These are phyloP conservation scores for Oryzias celebensis DNA, from an alignment of 2,113 vertebrate species.

Conservation along the genomic window DNA sequence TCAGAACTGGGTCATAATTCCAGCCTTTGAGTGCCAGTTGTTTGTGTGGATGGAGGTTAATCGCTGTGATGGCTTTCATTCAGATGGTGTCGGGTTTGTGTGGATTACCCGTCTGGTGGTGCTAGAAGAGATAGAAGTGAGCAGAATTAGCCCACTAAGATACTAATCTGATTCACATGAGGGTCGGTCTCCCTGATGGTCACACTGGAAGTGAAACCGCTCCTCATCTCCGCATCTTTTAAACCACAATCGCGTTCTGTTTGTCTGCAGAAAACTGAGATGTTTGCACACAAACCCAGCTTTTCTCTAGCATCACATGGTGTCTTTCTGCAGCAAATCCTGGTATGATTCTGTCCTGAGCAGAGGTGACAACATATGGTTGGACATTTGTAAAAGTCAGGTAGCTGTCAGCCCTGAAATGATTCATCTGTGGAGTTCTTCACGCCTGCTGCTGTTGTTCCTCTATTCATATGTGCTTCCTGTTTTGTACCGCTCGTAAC, in stretches of 20 bases:
- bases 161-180: constrained; percentile 67
- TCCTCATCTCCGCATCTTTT: constrained; percentile 24
- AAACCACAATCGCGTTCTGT: constrained; percentile 3
- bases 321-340: neutral
- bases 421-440: constrained; percentile 40
- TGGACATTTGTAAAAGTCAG: constrained; percentile 4
- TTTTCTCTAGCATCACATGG: neutral
- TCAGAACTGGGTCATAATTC: too few relatives aligned
- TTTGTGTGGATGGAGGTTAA: constrained; percentile 13
- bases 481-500: constrained; percentile 44
- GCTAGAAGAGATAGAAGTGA: constrained; percentile 17
- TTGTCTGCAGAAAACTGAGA: too few relatives aligned
- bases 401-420: constrained; percentile 4
- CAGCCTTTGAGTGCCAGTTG: neutral
- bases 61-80: constrained; percentile 18
- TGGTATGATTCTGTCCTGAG: neutral
- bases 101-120: constrained; percentile 45
- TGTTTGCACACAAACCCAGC: too few relatives aligned
- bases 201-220: constrained; percentile 17
- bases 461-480: constrained; percentile 68
- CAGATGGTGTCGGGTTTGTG: constrained; percentile 7
- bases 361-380: neutral
- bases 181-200: constrained; percentile 27
- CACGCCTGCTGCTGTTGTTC: constrained; percentile 49
- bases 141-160: constrained; percentile 65